Conservation (phyloP, 2,797 vertebrate genomes). For the Peromyscus melanophrys region DNA sequence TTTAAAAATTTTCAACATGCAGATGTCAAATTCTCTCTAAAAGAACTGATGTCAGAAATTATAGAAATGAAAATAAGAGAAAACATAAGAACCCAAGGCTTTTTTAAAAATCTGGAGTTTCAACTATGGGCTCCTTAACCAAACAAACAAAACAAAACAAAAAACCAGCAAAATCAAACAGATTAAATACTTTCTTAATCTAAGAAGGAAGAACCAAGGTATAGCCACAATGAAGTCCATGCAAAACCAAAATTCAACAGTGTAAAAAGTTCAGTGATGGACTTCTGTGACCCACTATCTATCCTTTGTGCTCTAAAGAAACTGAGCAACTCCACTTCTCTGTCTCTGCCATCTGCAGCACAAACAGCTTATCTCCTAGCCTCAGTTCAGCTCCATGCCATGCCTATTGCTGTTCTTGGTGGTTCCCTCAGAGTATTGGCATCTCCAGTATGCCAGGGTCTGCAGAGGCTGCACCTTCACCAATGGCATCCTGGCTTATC, state of each 20-base stretch:
- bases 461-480: background rate
- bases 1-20: background rate
- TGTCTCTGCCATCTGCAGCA: background rate
- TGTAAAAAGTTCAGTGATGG: background rate
- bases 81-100: background rate
- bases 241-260: background rate
- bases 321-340: background rate
- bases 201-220: background rate
- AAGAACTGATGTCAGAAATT: background rate
- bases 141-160: background rate
- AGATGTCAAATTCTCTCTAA: background rate
- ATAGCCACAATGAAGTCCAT: background rate
- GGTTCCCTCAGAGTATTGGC: background rate
- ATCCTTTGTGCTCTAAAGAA: no score
- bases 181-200: background rate
- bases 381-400: background rate
- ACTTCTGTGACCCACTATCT: background rate
- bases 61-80: background rate
- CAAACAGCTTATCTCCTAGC: no score
- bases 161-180: no score
- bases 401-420: background rate
- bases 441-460: background rate
- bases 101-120: background rate
- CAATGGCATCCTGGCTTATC: background rate
- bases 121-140: background rate